Conservation (phyloP, 2,888 invertebrate species). For the Drosophila cracens region DNA sequence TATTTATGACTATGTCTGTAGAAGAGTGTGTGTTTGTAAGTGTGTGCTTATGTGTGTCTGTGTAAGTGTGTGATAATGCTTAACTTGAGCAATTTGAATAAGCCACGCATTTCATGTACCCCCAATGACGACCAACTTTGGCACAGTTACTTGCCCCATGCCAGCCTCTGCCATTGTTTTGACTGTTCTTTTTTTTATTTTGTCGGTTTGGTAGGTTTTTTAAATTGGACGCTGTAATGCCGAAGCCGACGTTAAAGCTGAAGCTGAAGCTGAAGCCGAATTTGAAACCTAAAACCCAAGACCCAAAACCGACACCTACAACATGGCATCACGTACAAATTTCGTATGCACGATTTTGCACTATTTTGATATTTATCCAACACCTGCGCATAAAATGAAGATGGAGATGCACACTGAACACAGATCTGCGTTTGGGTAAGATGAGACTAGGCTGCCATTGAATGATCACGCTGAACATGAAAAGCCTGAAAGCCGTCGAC, state of each 20-base stretch:
- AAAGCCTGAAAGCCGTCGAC: conserved; percentile 72
- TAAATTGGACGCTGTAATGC: conserved; percentile 56
- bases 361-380: conserved; percentile 83
- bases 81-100: conserved; percentile 73
- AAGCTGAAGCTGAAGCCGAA: conserved; percentile 22
- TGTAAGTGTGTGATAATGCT: conserved; percentile 41
- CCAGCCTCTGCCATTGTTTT: conserved; percentile 56
- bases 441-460: conserved; percentile 58
- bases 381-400: conserved; percentile 78
- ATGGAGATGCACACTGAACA: conserved; percentile 50
- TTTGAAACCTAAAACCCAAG: conserved; percentile 39
- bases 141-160: conserved; percentile 43
- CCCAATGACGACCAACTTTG: conserved; percentile 54
- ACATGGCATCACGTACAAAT: conserved; percentile 84
- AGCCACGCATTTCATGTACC: conserved; percentile 74
- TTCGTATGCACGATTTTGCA: conserved; percentile 84
- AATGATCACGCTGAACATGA: conserved; percentile 75
- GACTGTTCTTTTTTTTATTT: conserved; percentile 56
- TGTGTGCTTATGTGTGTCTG: conserved; percentile 20
- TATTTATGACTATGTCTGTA: conserved; percentile 37
- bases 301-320: conserved; percentile 80
- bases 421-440: conserved; percentile 50
- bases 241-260: conserved; percentile 16
- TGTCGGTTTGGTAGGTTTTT: conserved; percentile 37
- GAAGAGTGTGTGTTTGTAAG: conserved; percentile 13